These are phyloP conservation scores for Chionis minor DNA, from an alignment of 2,113 vertebrate genomes.

Conservation along the genomic window DNA sequence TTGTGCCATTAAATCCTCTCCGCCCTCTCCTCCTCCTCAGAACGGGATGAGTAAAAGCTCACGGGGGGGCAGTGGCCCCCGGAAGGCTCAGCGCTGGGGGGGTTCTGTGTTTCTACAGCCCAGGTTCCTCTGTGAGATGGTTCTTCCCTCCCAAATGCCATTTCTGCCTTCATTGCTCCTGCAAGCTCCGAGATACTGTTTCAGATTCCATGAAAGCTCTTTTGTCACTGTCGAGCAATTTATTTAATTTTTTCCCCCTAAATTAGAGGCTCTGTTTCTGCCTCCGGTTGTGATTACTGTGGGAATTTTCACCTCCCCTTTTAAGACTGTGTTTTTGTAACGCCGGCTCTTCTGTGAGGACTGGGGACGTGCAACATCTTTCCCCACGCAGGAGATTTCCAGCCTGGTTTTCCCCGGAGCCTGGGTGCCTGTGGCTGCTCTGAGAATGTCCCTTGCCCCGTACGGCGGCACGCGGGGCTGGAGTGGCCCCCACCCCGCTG, in stretches of 20 bases:
- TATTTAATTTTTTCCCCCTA: background rate
- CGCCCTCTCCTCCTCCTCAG: background rate
- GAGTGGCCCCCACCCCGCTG: background rate
- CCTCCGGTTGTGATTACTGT: background rate
- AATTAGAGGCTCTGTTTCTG: background rate
- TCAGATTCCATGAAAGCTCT: slow-evolving; percentile 23
- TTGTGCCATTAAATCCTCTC: background rate
- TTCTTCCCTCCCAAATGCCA: background rate
- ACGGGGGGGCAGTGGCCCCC: background rate
- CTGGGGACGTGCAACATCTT: background rate
- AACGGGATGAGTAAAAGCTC: background rate
- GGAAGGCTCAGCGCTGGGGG: background rate
- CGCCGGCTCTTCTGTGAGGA: background rate
- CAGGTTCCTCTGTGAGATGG: background rate
- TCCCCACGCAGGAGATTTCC: background rate
- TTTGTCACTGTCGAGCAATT: background rate
- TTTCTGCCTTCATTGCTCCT: background rate
- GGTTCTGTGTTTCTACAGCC: background rate
- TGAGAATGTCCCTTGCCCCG: background rate
- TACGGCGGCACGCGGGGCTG: fast-evolving
- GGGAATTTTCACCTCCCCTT: slow-evolving; percentile 1
- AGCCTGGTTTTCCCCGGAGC: background rate
- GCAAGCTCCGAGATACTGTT: background rate
- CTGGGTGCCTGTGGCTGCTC: background rate
- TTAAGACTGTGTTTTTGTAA: background rate